phyloP scores from a whole-genome alignment of 2,888 invertebrate species.

The Drosophila demipolita region DNA sequence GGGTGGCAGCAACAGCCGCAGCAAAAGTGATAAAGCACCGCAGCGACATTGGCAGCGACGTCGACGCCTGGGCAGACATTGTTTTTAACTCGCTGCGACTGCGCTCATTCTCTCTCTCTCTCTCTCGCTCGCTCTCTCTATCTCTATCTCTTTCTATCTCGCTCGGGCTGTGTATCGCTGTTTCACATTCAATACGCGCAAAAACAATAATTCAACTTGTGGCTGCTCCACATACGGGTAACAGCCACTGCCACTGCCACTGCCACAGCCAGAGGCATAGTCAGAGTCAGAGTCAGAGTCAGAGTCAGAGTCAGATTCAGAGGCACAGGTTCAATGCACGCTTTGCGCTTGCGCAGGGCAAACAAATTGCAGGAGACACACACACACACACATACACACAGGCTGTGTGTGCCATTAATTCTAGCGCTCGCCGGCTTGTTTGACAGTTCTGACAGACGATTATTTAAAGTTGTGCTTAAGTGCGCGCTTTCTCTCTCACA shows the following conservation, averaged over 20 bases:
- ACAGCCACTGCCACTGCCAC: slow-evolving; percentile 17
- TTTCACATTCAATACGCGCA: slow-evolving; percentile 47
- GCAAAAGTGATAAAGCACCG: slow-evolving; percentile 79
- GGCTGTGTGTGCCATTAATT: slow-evolving; percentile 82
- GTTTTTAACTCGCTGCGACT: slow-evolving; percentile 76
- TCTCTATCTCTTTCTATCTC: not conserved
- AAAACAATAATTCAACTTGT: slow-evolving; percentile 77
- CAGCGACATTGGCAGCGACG: slow-evolving; percentile 69
- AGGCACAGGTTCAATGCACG: slow-evolving; percentile 78
- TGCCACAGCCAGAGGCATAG: slow-evolving; percentile 8
- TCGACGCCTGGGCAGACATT: slow-evolving; percentile 65
- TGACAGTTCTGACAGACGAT: slow-evolving; percentile 86
- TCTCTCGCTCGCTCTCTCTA: not conserved
- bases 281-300: not conserved
- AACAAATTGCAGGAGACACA: slow-evolving; percentile 68
- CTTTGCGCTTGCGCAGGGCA: slow-evolving; percentile 78
- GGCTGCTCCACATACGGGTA: slow-evolving; percentile 73
- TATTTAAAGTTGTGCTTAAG: slow-evolving; percentile 85
- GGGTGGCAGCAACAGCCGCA: slow-evolving; percentile 11
- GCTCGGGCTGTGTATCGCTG: not conserved
- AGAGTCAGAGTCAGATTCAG: not conserved
- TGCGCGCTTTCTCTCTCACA: slow-evolving; percentile 38
- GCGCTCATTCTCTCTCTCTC: slow-evolving; percentile 53
- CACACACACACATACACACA: slow-evolving; percentile 16
- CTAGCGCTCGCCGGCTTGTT: slow-evolving; percentile 85